Percentiles rank a stretch among this genome's conserved stretches.
phyloP scores from a whole-genome alignment of 2,797 vertebrate species.

The Galagoides demidoff region DNA sequence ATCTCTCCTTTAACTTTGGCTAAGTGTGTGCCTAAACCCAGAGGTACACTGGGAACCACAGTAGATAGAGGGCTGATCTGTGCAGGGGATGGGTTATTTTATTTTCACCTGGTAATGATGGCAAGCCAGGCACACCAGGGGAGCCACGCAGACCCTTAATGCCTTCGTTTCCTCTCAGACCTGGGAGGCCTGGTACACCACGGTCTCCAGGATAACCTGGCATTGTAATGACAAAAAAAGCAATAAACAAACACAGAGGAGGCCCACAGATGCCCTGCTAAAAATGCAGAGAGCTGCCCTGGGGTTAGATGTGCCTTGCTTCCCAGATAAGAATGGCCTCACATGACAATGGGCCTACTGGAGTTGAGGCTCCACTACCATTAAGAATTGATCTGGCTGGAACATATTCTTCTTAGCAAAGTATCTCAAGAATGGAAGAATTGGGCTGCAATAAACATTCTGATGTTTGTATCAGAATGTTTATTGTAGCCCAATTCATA shows the following conservation, averaged over 20 bases:
- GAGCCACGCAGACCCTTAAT: conserved; percentile 82
- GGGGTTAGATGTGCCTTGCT: not conserved
- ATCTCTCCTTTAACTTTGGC: conserved; percentile 4
- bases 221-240: not conserved
- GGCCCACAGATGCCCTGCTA: not conserved
- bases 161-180: conserved; percentile 87
- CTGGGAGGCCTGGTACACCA: conserved; percentile 88
- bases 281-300: not conserved
- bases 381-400: conserved; percentile 10
- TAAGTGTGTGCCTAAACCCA: not conserved
- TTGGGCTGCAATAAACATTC: no score
- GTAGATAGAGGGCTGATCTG: not conserved
- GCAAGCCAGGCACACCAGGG: conserved; percentile 84
- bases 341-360: not conserved
- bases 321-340: conserved; percentile 4
- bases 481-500: no score
- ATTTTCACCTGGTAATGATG: conserved; percentile 83
- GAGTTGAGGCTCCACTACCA: not conserved
- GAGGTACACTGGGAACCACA: not conserved
- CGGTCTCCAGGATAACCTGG: conserved; percentile 91
- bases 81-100: not conserved
- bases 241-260: conserved; percentile 13
- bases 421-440: no score
- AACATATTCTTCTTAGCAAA: no score
- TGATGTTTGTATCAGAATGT: no score